Evolutionary conservation across 2,888 invertebrate genomes (phyloP).

Genomic region (Magallana nippona): DNA sequence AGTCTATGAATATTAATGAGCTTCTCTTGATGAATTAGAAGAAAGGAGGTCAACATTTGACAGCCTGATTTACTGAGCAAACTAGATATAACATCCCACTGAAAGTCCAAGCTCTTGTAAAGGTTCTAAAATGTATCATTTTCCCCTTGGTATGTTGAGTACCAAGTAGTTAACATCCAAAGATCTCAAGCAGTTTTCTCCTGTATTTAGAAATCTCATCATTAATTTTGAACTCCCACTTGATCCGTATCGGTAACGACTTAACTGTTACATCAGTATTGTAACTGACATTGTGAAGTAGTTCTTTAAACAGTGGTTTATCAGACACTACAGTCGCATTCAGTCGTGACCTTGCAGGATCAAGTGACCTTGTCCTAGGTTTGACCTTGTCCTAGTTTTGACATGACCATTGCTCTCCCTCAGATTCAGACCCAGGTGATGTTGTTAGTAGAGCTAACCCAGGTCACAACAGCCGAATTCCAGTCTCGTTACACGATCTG

Average conservation of each 20-base stretch:
- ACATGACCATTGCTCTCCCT: constrained; percentile 5
- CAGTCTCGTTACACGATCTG: constrained; percentile 63
- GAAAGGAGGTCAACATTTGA: too few relatives aligned
- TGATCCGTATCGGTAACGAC: not conserved
- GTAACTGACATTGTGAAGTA: too few relatives aligned
- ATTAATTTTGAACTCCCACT: not conserved
- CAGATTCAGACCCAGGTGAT: constrained; percentile 72
- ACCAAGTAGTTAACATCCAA: constrained; percentile 20
- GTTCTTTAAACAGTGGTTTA: too few relatives aligned
- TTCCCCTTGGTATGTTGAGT: not conserved
- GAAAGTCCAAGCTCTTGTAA: too few relatives aligned
- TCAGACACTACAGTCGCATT: too few relatives aligned
- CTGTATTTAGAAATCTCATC: not conserved
- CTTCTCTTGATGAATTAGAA: too few relatives aligned
- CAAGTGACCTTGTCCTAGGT: constrained; percentile 13
- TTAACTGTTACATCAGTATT: not conserved
- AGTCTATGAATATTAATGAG: too few relatives aligned
- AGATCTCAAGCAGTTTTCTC: not conserved
- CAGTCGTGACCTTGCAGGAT: not conserved
- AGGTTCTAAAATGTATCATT: too few relatives aligned
- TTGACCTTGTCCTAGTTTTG: not conserved
- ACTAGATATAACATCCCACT: too few relatives aligned
- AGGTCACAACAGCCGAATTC: constrained; percentile 67
- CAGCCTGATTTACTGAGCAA: too few relatives aligned
- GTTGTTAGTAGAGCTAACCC: constrained; percentile 62